Conservation (phyloP, 2,113 vertebrate genomes). For the Cromileptes altivelis region DNA sequence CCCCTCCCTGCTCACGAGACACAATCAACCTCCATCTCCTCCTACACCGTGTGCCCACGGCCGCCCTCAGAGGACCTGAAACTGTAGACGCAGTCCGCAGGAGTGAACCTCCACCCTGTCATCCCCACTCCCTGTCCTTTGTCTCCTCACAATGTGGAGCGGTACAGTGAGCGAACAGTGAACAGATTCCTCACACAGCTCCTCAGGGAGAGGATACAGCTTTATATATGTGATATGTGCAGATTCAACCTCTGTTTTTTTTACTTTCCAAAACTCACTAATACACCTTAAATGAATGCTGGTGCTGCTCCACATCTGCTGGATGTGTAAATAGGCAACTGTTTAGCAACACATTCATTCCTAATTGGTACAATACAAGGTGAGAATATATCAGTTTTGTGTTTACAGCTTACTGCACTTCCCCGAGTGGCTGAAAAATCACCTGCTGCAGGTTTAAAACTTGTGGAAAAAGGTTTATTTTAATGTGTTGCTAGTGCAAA, state of each 20-base stretch:
- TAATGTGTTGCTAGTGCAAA: not conserved
- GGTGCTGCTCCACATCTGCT: not conserved
- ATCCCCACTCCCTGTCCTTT: constrained; percentile 69
- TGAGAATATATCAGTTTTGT: constrained; percentile 1
- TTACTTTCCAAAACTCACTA: not conserved
- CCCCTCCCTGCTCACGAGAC: not conserved
- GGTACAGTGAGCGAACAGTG: constrained; percentile 56
- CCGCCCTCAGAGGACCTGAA: constrained; percentile 69
- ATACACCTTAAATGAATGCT: not conserved
- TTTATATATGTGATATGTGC: not conserved
- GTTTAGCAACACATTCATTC: not conserved
- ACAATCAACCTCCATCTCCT: constrained; percentile 45
- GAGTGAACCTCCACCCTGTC: constrained; percentile 46
- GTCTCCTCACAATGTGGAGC: constrained; percentile 73
- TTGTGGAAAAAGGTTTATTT: not conserved
- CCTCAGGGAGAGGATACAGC: constrained; percentile 28
- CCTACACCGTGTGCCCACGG: constrained; percentile 32
- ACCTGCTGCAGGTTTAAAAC: not conserved
- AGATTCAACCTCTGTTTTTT: constrained; percentile 26
- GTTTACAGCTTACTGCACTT: not conserved
- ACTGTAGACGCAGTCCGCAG: constrained; percentile 60
- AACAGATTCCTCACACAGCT: constrained; percentile 40
- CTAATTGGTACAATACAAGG: not conserved
- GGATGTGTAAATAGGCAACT: not conserved
- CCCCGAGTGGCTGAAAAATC: not conserved